phyloP scores from a whole-genome alignment of 2,113 vertebrate genomes.

The Myiozetetes cayanensis region DNA sequence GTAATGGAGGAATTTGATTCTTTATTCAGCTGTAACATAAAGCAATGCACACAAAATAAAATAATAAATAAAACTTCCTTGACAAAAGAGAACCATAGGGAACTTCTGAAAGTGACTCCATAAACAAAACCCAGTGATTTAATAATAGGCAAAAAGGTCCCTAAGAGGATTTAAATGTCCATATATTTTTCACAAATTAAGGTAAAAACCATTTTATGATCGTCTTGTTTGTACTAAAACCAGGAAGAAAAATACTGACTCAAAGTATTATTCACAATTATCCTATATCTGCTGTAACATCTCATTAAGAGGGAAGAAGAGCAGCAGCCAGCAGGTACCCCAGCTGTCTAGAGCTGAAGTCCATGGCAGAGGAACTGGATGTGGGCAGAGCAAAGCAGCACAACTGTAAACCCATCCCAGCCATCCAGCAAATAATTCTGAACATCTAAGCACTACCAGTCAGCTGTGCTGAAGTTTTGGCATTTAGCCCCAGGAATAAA shows the following conservation, averaged over 20 bases:
- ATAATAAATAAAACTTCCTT: neutral
- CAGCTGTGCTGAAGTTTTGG: neutral
- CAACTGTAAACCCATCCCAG: neutral
- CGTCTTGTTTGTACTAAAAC: neutral
- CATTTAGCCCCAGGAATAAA: neutral
- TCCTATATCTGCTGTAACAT: fast-evolving
- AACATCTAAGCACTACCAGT: neutral
- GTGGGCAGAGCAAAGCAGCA: neutral
- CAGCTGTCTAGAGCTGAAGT: neutral
- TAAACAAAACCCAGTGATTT: neutral
- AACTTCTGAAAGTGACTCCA: neutral
- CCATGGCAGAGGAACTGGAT: neutral
- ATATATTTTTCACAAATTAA: neutral
- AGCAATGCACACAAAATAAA: neutral
- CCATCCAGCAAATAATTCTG: neutral
- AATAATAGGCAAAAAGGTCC: neutral
- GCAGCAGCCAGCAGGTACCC: neutral
- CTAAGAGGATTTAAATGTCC: neutral
- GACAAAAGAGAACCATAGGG: neutral
- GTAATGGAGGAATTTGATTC: neutral
- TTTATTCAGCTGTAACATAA: neutral
- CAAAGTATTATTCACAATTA: neutral
- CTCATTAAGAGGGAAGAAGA: neutral
- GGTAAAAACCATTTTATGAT: neutral
- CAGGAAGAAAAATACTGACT: neutral